Evolutionary conservation across 1,140 invertebrate species (phyloP), one percentile per base, ranked within the genome.

Genomic region (Achroia grisella): DNA sequence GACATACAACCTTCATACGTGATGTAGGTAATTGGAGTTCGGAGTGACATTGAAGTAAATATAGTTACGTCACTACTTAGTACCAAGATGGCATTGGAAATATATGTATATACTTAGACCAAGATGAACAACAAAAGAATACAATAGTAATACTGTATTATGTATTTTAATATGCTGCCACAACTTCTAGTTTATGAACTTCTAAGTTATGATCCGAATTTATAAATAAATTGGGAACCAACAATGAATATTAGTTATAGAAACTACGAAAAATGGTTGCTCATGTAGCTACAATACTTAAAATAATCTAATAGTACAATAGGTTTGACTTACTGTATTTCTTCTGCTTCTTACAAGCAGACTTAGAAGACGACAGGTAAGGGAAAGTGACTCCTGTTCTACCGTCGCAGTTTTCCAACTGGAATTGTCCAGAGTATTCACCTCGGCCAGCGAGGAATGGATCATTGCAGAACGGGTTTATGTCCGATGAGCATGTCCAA

Each of bases 401-500:
- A 4, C 72, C 69, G 52, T 83, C 84, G 45, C 90, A 91, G 72
- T 91, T 90, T 43, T 87, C 88, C 40, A 90, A 83, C 4, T 83
- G 83, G 58, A 87, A 88, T 10, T 71, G 57, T 33, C 79, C 72
- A 58, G 81, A 51, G 62, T 62, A 71, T 37, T 78, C 77, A 10
- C 77, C 60, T 1, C 87, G 72, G 1, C 86, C 88, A 10, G 89
- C 89, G 57, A 92, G 89, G 87, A 93, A 92, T 8, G 92, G 91
- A 65, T 94, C 92, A 2, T 87, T 88, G 71, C 93, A 94, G 48
- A 88, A 81, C 0, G 88, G 86, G 61, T 92, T 93, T 36, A 87
- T 68, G 47, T 92, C 88, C 1, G 91, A 92, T 0, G 90, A 89
- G 60, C 93, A 94, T 1, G 89, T 87, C 92, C 93, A 94, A 66